A percentile compares a stretch with the other conserved stretches of the same genome.
Evolutionary conservation across 2,113 vertebrate genomes (phyloP).

Genomic region (Vanacampus margaritifer): DNA sequence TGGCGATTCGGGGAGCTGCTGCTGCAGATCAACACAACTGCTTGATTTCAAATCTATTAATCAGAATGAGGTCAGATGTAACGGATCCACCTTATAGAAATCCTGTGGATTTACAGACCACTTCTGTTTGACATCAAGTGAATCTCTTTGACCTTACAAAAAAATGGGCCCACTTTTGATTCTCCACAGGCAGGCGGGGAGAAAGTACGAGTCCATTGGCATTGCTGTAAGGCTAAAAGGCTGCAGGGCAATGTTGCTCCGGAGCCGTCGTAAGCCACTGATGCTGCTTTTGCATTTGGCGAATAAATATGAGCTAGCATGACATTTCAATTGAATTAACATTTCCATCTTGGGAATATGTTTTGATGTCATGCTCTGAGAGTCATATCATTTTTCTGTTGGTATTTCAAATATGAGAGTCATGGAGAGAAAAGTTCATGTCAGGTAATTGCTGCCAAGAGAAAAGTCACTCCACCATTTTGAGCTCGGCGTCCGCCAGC

Average conservation of each 20-base stretch:
- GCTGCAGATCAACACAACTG: background rate
- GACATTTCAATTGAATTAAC: constrained; percentile 53
- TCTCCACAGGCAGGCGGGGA: background rate
- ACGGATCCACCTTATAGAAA: background rate
- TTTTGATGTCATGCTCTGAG: constrained; percentile 46
- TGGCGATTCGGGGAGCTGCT: background rate
- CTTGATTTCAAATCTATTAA: background rate
- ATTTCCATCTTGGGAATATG: constrained; percentile 39
- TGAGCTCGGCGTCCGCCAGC: constrained; percentile 25
- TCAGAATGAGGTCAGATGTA: background rate
- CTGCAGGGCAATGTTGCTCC: constrained; percentile 36
- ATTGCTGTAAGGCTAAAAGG: constrained; percentile 29
- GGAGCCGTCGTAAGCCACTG: constrained; percentile 38
- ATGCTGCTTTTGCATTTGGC: constrained; percentile 27
- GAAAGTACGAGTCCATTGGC: constrained; percentile 21
- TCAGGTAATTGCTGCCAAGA: constrained; percentile 16
- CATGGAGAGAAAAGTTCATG: background rate
- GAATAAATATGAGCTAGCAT: constrained; percentile 45
- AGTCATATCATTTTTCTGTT: constrained; percentile 20
- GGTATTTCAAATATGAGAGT: background rate
- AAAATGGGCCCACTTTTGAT: constrained; percentile 21
- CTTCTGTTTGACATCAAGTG: background rate
- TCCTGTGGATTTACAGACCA: too few relatives aligned
- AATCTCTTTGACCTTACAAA: constrained; percentile 23
- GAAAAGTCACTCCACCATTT: constrained; percentile 10